Evolutionary conservation across 2,797 vertebrate genomes (phyloP).

Genomic region (Falco peregrinus): DNA sequence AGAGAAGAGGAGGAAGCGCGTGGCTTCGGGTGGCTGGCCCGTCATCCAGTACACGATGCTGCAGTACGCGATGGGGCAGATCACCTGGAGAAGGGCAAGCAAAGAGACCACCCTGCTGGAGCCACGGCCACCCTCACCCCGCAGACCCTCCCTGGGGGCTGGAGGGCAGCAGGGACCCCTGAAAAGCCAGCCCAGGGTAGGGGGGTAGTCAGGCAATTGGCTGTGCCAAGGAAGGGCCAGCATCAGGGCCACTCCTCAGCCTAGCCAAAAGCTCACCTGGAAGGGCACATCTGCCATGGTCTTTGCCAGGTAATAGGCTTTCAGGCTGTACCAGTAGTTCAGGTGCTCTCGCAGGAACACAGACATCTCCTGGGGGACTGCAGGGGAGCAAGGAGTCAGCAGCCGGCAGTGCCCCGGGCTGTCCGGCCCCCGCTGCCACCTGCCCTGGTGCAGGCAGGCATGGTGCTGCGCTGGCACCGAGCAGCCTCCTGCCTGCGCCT

Average conservation of each 20-base stretch:
- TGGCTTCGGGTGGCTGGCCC: constrained; percentile 90
- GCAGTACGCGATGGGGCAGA: constrained; percentile 95
- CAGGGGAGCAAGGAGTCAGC: neutral
- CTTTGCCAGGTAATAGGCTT: constrained; percentile 97
- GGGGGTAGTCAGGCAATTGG: neutral
- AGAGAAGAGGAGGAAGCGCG: constrained; percentile 92
- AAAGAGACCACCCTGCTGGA: neutral
- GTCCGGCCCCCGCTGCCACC: neutral
- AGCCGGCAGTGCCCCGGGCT: neutral
- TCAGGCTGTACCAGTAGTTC: constrained; percentile 99
- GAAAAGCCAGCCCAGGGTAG: neutral
- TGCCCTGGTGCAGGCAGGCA: neutral
- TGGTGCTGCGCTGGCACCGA: neutral
- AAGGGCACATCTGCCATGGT: constrained; percentile 97
- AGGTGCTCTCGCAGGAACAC: constrained; percentile 95
- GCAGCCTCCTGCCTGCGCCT: neutral
- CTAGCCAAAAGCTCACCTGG: constrained; percentile 80
- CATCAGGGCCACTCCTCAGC: fast-evolving
- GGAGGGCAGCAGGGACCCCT: neutral
- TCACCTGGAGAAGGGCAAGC: constrained; percentile 77
- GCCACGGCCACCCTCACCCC: neutral
- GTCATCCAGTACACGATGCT: constrained; percentile 99
- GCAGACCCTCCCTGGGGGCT: neutral
- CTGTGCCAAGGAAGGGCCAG: neutral
- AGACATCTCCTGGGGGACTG: constrained; percentile 97